Percentiles rank a stretch among this genome's conserved stretches.
These are phyloP conservation scores for Lasioglossum figueresi DNA, from an alignment of 2,888 invertebrate species.

Conservation along the genomic window DNA sequence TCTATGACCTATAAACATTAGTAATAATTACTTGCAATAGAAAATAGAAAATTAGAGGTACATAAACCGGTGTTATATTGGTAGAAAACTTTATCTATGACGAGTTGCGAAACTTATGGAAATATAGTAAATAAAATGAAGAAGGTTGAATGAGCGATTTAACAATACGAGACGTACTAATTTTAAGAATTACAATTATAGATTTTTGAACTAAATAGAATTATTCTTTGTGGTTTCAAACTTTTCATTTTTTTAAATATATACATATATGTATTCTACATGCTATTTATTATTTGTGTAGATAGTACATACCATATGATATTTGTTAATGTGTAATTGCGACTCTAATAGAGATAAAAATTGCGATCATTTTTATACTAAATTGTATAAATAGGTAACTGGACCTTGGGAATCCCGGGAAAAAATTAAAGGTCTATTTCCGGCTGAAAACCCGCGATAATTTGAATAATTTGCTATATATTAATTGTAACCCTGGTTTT, in stretches of 20 bases:
- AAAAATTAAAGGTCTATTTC: neutral
- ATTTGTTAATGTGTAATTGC: neutral
- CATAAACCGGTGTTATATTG: neutral
- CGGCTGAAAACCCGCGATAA: constrained; percentile 6
- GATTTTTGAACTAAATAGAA: neutral
- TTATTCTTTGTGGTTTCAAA: neutral
- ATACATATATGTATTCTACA: neutral
- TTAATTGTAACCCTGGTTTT: neutral
- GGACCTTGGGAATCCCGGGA: constrained; percentile 5
- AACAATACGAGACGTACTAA: neutral
- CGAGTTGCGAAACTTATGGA: neutral
- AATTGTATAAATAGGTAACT: neutral
- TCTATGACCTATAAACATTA: constrained; percentile 10
- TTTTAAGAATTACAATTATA: neutral
- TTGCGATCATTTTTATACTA: neutral
- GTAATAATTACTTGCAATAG: neutral
- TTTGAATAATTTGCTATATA: neutral
- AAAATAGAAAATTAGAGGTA: neutral
- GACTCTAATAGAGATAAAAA: neutral
- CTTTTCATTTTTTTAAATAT: neutral
- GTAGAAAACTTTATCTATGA: neutral
- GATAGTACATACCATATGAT: neutral
- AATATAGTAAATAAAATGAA: neutral
- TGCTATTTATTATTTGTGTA: neutral
- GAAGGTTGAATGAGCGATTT: neutral